Evolutionary conservation across 2,888 invertebrate species (phyloP).

Genomic region (Epistrophe eligans): DNA sequence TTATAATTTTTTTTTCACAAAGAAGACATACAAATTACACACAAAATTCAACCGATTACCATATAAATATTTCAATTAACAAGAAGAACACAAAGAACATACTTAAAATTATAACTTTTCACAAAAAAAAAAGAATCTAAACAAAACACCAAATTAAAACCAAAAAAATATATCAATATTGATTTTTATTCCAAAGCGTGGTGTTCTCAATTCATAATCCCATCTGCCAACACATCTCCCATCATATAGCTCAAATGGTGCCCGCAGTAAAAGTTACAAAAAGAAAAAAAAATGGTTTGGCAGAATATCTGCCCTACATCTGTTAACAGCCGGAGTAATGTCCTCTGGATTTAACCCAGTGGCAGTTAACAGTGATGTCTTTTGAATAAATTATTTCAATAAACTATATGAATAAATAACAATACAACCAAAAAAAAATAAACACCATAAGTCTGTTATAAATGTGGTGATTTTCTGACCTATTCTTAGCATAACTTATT

Average conservation of each 20-base stretch:
- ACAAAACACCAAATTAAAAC: background rate
- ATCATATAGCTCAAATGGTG: conserved; percentile 1
- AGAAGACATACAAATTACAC: background rate
- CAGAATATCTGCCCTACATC: conserved; percentile 66
- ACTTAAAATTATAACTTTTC: conserved; percentile 4
- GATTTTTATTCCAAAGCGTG: conserved; percentile 1
- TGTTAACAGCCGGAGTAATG: conserved; percentile 44
- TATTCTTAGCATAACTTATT: conserved; percentile 40
- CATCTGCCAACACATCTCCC: conserved; percentile 12
- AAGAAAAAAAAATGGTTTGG: conserved; percentile 46
- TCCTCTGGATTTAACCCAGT: conserved; percentile 53
- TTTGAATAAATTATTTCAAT: conserved; percentile 57
- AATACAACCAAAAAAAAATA: conserved; percentile 1
- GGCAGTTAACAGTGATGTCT: conserved; percentile 55
- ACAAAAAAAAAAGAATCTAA: background rate
- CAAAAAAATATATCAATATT: conserved; percentile 26
- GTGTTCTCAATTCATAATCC: conserved; percentile 57
- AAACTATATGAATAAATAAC: conserved; percentile 22
- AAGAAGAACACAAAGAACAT: conserved; percentile 39
- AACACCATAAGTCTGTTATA: conserved; percentile 37
- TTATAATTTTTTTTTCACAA: background rate
- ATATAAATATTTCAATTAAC: conserved; percentile 34
- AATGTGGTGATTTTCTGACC: conserved; percentile 17
- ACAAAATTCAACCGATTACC: background rate
- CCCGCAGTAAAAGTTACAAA: background rate